Evolutionary conservation across 2,113 vertebrate species (phyloP).

Genomic region (Sigmodon hispidus): DNA sequence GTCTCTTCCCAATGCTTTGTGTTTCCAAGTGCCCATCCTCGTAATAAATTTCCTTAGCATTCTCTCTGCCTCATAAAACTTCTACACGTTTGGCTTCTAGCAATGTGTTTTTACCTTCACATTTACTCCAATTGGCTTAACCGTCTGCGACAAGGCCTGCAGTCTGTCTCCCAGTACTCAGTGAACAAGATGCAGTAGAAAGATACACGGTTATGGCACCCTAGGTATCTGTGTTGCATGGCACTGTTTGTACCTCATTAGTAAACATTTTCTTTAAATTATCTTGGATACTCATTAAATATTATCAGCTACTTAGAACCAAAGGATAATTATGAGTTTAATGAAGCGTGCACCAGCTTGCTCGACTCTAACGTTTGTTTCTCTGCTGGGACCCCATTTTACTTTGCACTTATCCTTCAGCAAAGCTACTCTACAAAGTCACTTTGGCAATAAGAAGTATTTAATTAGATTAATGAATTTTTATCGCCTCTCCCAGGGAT

Average conservation of each 20-base stretch:
- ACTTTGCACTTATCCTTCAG: constrained; percentile 99
- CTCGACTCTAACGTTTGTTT: constrained; percentile 92
- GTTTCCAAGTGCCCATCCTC: not conserved
- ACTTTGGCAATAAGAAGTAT: constrained; percentile 99
- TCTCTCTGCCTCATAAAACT: constrained; percentile 55
- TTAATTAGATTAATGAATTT: constrained; percentile 99
- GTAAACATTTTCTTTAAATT: constrained; percentile 93
- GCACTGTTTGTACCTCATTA: constrained; percentile 91
- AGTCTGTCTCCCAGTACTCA: constrained; percentile 53
- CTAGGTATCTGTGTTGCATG: constrained; percentile 87
- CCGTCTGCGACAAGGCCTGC: not conserved
- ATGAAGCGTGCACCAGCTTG: constrained; percentile 97
- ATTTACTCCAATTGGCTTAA: constrained; percentile 29
- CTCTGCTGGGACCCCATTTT: constrained; percentile 98
- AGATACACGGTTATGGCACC: constrained; percentile 87
- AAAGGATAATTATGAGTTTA: constrained; percentile 99
- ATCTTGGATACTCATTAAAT: constrained; percentile 98
- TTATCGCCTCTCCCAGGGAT: constrained; percentile 94
- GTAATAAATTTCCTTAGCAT: constrained; percentile 46
- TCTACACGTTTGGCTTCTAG: constrained; percentile 19
- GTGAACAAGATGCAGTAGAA: constrained; percentile 82
- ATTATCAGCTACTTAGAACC: constrained; percentile 99
- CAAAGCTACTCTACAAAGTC: constrained; percentile 96
- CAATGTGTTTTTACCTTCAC: constrained; percentile 35
- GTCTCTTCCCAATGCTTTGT: not conserved